These are phyloP conservation scores for Poecile montanus DNA, from an alignment of 2,797 vertebrate species.

Conservation along the genomic window DNA sequence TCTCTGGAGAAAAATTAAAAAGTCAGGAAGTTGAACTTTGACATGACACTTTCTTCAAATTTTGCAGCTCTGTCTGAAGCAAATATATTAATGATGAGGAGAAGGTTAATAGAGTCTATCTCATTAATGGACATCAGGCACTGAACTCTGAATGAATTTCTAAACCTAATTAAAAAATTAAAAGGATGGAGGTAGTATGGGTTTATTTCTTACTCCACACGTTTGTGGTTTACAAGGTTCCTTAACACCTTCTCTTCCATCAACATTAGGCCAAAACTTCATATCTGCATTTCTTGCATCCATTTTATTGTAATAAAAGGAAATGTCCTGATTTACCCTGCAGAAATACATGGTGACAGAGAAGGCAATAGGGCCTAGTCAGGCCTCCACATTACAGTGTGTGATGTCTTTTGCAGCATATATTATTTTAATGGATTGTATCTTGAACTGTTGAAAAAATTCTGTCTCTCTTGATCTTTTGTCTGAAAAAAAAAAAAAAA, in stretches of 20 bases:
- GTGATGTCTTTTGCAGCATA: background rate
- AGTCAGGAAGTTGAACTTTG: background rate
- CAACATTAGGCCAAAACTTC: background rate
- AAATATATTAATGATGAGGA: background rate
- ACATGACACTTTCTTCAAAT: background rate
- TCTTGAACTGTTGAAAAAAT: background rate
- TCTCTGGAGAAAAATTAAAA: background rate
- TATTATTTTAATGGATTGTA: background rate
- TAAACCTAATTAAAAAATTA: background rate
- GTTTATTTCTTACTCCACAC: background rate
- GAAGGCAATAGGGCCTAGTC: background rate
- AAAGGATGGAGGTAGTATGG: background rate
- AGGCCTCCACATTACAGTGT: background rate
- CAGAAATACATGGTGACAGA: background rate
- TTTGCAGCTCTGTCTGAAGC: background rate
- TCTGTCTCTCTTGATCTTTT: background rate
- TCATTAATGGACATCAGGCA: background rate
- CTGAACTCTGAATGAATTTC: background rate
- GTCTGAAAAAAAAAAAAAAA: background rate
- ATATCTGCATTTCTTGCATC: background rate
- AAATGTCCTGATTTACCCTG: background rate
- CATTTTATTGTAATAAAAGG: background rate
- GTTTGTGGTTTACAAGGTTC: background rate
- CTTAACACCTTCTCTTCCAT: background rate
- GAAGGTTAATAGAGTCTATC: background rate